Percentiles rank a stretch among this genome's conserved stretches.
Conservation (phyloP, 2,888 invertebrate species). For the Brenthis ino region DNA sequence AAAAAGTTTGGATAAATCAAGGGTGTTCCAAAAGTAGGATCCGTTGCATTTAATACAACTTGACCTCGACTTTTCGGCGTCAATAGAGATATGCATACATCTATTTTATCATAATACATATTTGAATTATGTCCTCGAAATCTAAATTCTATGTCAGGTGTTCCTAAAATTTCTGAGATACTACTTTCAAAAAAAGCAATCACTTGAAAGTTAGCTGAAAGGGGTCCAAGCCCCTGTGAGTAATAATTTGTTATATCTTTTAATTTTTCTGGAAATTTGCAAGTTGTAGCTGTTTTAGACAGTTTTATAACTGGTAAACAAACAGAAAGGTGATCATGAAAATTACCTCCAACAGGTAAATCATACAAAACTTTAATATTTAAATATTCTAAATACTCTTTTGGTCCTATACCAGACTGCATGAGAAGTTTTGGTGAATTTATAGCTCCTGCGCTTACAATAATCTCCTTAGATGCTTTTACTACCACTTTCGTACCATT, state of each 20-base stretch:
- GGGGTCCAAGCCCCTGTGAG: constrained; percentile 66
- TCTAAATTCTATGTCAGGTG: constrained; percentile 72
- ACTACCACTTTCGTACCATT: constrained; percentile 67
- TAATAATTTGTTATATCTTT: constrained; percentile 73
- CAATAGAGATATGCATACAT: constrained; percentile 69
- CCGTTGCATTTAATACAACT: constrained; percentile 66
- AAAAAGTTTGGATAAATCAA: constrained; percentile 74
- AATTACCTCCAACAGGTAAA: constrained; percentile 72
- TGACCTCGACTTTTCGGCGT: constrained; percentile 75
- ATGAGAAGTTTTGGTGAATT: constrained; percentile 73
- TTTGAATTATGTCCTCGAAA: constrained; percentile 75
- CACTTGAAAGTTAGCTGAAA: constrained; percentile 75
- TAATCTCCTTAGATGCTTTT: constrained; percentile 64
- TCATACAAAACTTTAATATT: constrained; percentile 60
- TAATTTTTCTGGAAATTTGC: constrained; percentile 66
- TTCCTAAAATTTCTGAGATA: constrained; percentile 65
- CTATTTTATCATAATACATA: constrained; percentile 74
- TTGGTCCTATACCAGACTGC: constrained; percentile 75
- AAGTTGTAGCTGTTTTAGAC: constrained; percentile 61
- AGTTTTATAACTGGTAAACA: constrained; percentile 72
- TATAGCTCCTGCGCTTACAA: constrained; percentile 71
- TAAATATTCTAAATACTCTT: constrained; percentile 73
- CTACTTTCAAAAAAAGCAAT: constrained; percentile 68
- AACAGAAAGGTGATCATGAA: constrained; percentile 75
- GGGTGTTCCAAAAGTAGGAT: constrained; percentile 67